Base-by-base conservation (phyloP, 2,888 invertebrate genomes). In the Argyra leucocephala region DNA sequence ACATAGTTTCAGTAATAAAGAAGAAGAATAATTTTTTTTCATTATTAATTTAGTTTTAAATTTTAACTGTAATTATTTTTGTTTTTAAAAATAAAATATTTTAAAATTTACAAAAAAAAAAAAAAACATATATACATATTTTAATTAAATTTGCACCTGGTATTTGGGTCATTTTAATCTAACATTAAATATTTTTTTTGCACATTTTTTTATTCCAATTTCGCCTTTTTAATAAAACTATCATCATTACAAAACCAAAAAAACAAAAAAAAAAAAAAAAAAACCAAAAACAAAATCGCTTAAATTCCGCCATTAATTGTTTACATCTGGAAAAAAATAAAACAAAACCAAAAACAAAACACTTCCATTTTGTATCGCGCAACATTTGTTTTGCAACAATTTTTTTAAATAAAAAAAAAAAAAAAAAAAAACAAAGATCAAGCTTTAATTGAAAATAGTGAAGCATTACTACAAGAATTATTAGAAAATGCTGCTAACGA, bases 91-190 rank as follows among this genome's bases (percentile, higher is more conserved):
- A 48, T 5, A 48, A 48, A 48, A 18, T 12, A 15, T 18, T 48
- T 48, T 37, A 5, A 37, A 37, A 6, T 31, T 31, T 31, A 31
- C 12, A n/a, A n/a, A n/a, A n/a, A n/a, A n/a, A n/a, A n/a, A n/a
- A n/a, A n/a, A n/a, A n/a, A n/a, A n/a, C n/a, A n/a, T n/a, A n/a
- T n/a, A n/a, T n/a, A n/a, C n/a, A n/a, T n/a, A n/a, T 31, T 31
- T 10, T 7, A 31, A 7, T 31, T 18, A 48, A 48, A 12, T 37
- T 18, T 48, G 48, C 48, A 48, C 48, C 48, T 48, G 48, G 48
- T 48, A 48, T 48, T 48, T 48, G 48, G 48, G 48, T 48, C 48
- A 48, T 48, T 48, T 48, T 48, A 48, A 48, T 48, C 48, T 48
- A 48, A 48, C 48, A 48, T 48, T 5, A 48, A 48, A 48, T 48